Base-by-base conservation (phyloP, 2,113 vertebrate species). In the Xiphophorus couchianus region DNA sequence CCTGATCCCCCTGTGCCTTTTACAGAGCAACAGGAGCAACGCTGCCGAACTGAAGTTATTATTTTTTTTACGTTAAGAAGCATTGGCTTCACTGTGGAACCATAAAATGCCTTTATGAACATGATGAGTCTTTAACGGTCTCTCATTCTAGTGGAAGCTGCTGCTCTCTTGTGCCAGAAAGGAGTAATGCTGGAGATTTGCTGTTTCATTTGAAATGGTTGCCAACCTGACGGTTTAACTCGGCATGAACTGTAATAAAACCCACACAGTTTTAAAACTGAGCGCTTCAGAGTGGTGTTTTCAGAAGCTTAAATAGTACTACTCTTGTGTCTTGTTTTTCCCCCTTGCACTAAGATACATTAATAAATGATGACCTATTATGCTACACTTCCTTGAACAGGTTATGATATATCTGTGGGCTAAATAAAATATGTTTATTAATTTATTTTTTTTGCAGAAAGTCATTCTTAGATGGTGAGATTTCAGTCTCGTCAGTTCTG, bases 81-180 rank as follows among this genome's bases (percentile, higher is more conserved):
- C 42, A 28, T 58, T 44, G 28, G 37, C 15, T 76, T 73, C 29
- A 76, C 71, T 80, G 48, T 77, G 76, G 81, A 81, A 69, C 58
- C 48, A 64, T 62, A 29, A 54, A n/a, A 12, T 51, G 61, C 60
- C 30, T 74, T 35, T 69, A 70, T 73, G 81, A 75, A 77, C 29
- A 51, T 29, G 12, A 72, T 1, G 9, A 75, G 51, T 63, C 63
- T 42, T 2, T 17, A 19, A 48, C 44, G 5, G 33, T 69, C 62
- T 37, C 30, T 64, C 31, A 33, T 11, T 48, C 31, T 28, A 4
- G 64, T 17, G 51, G 85, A 70, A 73, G 60, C 80, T 71, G 28
- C 84, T 84, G 88, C 89, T 89, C 83, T 79, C 89, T 89, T 77
- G 84, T 88, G 90, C 44, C 44, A 61, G 74, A 66, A 76, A 10